Conservation (phyloP, 2,888 invertebrate genomes). For the Cheilosia impressa region DNA sequence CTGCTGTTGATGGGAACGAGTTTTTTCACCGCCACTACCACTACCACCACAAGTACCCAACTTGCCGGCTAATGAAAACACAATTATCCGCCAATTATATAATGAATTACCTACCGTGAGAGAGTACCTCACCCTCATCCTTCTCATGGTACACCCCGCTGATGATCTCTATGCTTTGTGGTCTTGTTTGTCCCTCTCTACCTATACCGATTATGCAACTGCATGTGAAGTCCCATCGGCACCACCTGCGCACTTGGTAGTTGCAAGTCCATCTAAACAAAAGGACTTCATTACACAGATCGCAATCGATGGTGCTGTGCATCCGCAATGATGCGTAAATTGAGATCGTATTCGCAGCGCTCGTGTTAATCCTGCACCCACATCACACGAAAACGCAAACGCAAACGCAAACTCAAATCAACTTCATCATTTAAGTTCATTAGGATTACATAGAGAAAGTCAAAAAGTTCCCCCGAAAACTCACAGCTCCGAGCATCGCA, state of each 20-base stretch:
- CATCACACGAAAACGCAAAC: slow-evolving; percentile 65
- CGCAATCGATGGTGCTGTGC: slow-evolving; percentile 20
- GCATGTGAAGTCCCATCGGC: slow-evolving; percentile 12
- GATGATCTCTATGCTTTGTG: slow-evolving; percentile 9
- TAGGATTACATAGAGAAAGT: slow-evolving; percentile 82
- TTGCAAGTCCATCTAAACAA: slow-evolving; percentile 50
- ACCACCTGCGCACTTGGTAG: slow-evolving; percentile 53
- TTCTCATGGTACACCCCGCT: slow-evolving; percentile 30
- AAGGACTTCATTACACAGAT: slow-evolving; percentile 59
- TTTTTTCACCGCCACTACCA: neutral
- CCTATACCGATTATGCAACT: slow-evolving; percentile 62
- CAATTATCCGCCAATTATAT: slow-evolving; percentile 55
- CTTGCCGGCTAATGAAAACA: neutral
- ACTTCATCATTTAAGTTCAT: slow-evolving; percentile 82
- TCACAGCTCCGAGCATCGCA: slow-evolving; percentile 65
- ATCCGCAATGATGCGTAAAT: slow-evolving; percentile 58
- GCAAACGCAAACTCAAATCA: slow-evolving; percentile 76
- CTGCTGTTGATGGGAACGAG: neutral
- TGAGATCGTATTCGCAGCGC: slow-evolving; percentile 28
- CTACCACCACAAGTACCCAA: too few species aligned
- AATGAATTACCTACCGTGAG: slow-evolving; percentile 56
- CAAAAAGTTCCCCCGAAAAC: slow-evolving; percentile 78
- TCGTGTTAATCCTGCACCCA: slow-evolving; percentile 73
- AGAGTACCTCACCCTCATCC: slow-evolving; percentile 11
- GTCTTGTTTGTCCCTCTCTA: slow-evolving; percentile 47